Conservation (phyloP, 1,140 invertebrate genomes). For the Meloidogyne chitwoodi region DNA sequence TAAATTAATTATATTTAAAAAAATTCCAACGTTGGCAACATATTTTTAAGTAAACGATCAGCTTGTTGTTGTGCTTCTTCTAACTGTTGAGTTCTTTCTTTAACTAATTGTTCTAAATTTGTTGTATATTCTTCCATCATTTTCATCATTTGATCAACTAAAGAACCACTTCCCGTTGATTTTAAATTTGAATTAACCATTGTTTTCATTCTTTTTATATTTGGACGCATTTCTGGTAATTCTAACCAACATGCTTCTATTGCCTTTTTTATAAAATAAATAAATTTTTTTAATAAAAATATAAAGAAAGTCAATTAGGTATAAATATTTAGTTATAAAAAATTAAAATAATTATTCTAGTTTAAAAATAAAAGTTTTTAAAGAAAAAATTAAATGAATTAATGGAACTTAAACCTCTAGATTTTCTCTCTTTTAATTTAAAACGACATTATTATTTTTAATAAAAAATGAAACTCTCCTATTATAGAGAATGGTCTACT, state of each 20-base stretch:
- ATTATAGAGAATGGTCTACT: no score
- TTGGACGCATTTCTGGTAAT: constrained; percentile 58
- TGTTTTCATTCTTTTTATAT: constrained; percentile 56
- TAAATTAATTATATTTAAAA: neutral
- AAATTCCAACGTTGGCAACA: constrained; percentile 49
- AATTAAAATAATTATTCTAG: no score
- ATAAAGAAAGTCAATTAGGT: no score
- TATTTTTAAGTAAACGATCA: constrained; percentile 57
- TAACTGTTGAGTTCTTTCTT: constrained; percentile 53
- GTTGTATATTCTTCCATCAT: constrained; percentile 60
- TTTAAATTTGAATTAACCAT: constrained; percentile 58
- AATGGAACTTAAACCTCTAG: no score
- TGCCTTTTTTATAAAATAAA: constrained; percentile 4
- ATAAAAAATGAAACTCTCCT: no score
- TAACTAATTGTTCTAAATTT: constrained; percentile 56
- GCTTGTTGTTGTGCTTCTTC: constrained; percentile 60
- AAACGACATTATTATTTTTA: no score
- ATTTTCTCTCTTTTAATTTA: no score
- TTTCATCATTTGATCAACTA: constrained; percentile 60
- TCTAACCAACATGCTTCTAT: constrained; percentile 59
- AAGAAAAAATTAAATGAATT: no score
- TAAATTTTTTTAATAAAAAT: neutral
- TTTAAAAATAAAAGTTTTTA: no score
- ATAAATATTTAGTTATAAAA: no score
- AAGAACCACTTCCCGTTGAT: constrained; percentile 51